These are phyloP conservation scores for Calidris pygmaea DNA, from an alignment of 2,113 vertebrate genomes.

Conservation along the genomic window DNA sequence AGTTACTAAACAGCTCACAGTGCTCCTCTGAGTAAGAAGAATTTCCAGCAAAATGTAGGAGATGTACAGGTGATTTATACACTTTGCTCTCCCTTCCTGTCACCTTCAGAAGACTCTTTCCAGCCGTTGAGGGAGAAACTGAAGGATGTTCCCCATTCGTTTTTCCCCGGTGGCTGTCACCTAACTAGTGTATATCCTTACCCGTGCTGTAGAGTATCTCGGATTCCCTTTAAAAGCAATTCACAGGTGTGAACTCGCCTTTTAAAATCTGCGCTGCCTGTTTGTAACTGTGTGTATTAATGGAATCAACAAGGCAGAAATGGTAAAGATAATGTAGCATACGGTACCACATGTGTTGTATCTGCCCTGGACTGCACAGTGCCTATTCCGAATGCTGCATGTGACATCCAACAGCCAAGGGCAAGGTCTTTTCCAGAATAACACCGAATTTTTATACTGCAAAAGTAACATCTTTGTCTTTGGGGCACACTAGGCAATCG, in stretches of 20 bases:
- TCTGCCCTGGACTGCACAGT: not conserved
- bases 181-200: not conserved
- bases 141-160: not conserved
- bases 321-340: not conserved
- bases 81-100: not conserved
- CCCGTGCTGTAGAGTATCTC: rapidly evolving
- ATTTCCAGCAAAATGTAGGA: not conserved
- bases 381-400: not conserved
- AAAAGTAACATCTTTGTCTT: conserved; percentile 1
- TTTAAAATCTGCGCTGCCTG: not conserved
- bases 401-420: conserved; percentile 17
- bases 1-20: not conserved
- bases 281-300: not conserved
- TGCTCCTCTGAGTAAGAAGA: not conserved
- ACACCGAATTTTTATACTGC: not conserved
- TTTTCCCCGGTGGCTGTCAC: not conserved
- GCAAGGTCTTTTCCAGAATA: conserved; percentile 41
- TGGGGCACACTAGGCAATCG: not conserved
- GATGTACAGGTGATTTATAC: not conserved
- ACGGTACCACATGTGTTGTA: not conserved
- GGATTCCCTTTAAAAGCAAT: not conserved
- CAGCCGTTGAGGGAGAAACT: not conserved
- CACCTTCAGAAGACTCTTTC: not conserved
- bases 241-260: not conserved
- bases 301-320: not conserved